phyloP scores from a whole-genome alignment of 2,113 vertebrate genomes.

The Pholis gunnellus region DNA sequence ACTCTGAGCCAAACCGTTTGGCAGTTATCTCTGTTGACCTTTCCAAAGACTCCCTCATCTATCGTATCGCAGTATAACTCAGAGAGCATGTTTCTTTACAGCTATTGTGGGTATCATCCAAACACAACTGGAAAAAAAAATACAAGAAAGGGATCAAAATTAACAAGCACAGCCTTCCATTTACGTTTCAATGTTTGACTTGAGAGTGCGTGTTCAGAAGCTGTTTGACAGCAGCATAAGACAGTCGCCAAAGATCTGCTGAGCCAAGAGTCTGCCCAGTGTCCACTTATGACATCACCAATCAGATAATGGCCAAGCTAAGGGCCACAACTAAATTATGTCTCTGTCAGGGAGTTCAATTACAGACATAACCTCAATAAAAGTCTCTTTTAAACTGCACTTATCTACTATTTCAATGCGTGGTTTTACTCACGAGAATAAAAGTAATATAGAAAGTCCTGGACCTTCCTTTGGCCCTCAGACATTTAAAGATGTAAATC shows the following conservation, averaged over 20 bases:
- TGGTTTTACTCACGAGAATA: slow-evolving; percentile 55
- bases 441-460: slow-evolving; percentile 24
- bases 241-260: slow-evolving; percentile 33
- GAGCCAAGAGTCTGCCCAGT: slow-evolving; percentile 45
- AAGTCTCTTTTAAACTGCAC: slow-evolving; percentile 61
- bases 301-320: slow-evolving; percentile 51
- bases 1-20: slow-evolving; percentile 61
- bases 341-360: slow-evolving; percentile 46
- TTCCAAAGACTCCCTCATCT: slow-evolving; percentile 26
- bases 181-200: slow-evolving; percentile 6
- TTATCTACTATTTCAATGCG: slow-evolving; percentile 47
- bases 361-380: slow-evolving; percentile 52
- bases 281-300: slow-evolving; percentile 59
- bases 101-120: neutral
- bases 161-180: neutral
- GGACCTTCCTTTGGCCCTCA: slow-evolving; percentile 4
- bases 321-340: slow-evolving; percentile 55
- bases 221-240: slow-evolving; percentile 24
- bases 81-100: slow-evolving; percentile 20
- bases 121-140: slow-evolving; percentile 15
- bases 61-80: slow-evolving; percentile 12
- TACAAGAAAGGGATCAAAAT: neutral
- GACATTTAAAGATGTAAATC: slow-evolving; percentile 8
- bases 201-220: neutral
- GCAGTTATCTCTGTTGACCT: slow-evolving; percentile 49